Base-by-base conservation (phyloP, 2,797 vertebrate genomes). In the Pristis pectinata region DNA sequence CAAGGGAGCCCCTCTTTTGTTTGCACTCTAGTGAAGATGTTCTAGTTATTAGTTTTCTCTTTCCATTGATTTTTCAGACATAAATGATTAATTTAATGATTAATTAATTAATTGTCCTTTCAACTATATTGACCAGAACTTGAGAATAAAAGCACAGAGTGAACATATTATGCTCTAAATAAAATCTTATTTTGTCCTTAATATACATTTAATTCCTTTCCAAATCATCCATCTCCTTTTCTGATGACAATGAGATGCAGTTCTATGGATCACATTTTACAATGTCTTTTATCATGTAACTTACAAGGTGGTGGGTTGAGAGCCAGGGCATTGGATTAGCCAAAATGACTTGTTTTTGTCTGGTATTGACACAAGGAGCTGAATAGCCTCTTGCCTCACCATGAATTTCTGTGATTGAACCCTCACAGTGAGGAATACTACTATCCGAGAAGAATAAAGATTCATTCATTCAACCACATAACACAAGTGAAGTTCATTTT, bases 11-110 rank as follows among this genome's bases (percentile, higher is more conserved):
- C 17, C 49, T 87, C 53, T 87, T 87, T 87, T n/a, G 83, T 87
- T 87, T 87, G n/a, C 37, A 22, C n/a, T 37, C 87, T 34, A 41
- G 8, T 41, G 59, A 91, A 67, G 61, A 91, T n/a, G 49, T 24
- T 91, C 34, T 2, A 91, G 91, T 91, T 67, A 91, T 67, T 91
- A 67, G 37, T 24, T 91, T 41, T 41, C 59, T 41, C 59, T 41
- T 91, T 64, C 17, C 91, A 91, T 67, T 91, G 87, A 91, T 91
- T 91, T n/a, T 41, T 19, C 59, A 91, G 56, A 89, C 89, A 64
- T 89, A 61, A 89, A 59, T 8, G 67, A 91, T 64, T 91, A 59
- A 34, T 13, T 13, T 56, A 72, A 72, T 72, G 61, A 87, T 56
- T 13, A 34, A 37, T 37, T 34, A 34, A 87, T 59, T 37, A 91